Evolutionary conservation across 2,113 vertebrate species (phyloP).

Genomic region (Chrysochloris asiatica): DNA sequence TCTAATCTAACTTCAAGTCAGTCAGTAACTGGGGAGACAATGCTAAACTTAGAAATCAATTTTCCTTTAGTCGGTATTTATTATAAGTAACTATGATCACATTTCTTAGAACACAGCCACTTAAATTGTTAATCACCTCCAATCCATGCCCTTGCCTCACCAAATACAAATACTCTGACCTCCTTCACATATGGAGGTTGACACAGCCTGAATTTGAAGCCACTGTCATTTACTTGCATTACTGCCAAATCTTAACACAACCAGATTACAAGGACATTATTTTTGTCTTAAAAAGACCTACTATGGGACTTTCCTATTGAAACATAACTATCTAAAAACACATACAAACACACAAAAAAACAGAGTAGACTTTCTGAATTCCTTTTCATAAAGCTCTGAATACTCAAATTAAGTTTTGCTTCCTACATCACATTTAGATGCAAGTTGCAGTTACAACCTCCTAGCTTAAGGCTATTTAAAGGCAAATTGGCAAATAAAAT

Average conservation of each 20-base stretch:
- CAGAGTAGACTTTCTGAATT: constrained; percentile 37
- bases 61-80: neutral
- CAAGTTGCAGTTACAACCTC: constrained; percentile 77
- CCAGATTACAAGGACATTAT: neutral
- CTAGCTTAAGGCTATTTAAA: constrained; percentile 82
- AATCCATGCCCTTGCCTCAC: neutral
- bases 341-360: neutral
- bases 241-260: constrained; percentile 1
- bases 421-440: constrained; percentile 77
- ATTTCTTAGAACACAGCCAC: constrained; percentile 25
- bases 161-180: neutral
- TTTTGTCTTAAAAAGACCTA: constrained; percentile 43
- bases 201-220: constrained; percentile 21
- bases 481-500: constrained; percentile 86
- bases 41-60: neutral
- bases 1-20: neutral
- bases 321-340: constrained; percentile 37
- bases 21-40: neutral
- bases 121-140: neutral
- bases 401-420: constrained; percentile 76
- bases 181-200: neutral
- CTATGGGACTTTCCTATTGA: neutral
- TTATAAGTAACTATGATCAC: neutral
- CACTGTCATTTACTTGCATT: neutral
- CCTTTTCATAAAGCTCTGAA: constrained; percentile 48